Evolutionary conservation across 2,888 invertebrate species (phyloP).

Genomic region (Sesamia inferens): DNA sequence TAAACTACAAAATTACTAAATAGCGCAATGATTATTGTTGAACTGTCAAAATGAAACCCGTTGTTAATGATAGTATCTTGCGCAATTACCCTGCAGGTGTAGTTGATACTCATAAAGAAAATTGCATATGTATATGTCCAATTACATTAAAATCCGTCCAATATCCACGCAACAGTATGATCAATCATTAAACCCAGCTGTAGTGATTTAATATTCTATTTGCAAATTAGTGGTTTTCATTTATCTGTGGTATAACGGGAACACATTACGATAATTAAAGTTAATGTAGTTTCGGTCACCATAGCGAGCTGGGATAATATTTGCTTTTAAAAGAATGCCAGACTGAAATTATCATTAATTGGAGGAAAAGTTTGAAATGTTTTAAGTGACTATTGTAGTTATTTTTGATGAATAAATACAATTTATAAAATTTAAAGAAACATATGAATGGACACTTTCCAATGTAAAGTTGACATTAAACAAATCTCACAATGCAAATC

Average conservation of each 20-base stretch:
- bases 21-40: too few relatives aligned
- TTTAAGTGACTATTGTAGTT: neutral
- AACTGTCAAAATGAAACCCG: too few relatives aligned
- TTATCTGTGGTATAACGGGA: conserved; percentile 24
- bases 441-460: neutral
- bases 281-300: conserved; percentile 24
- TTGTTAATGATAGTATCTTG: too few relatives aligned
- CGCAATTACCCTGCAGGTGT: neutral
- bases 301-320: conserved; percentile 8
- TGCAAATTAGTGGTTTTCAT: conserved; percentile 26
- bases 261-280: conserved; percentile 25
- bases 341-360: conserved; percentile 1
- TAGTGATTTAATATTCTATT: conserved; percentile 37
- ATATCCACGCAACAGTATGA: conserved; percentile 12
- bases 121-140: neutral
- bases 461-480: neutral
- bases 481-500: neutral
- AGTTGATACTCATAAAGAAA: neutral
- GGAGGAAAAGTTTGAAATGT: neutral
- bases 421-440: neutral
- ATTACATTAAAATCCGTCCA: neutral
- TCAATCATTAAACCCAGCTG: conserved; percentile 12
- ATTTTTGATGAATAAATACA: neutral
- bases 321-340: neutral
- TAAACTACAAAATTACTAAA: too few relatives aligned